Base-by-base conservation (phyloP, 2,797 vertebrate species). In the Alca torda region DNA sequence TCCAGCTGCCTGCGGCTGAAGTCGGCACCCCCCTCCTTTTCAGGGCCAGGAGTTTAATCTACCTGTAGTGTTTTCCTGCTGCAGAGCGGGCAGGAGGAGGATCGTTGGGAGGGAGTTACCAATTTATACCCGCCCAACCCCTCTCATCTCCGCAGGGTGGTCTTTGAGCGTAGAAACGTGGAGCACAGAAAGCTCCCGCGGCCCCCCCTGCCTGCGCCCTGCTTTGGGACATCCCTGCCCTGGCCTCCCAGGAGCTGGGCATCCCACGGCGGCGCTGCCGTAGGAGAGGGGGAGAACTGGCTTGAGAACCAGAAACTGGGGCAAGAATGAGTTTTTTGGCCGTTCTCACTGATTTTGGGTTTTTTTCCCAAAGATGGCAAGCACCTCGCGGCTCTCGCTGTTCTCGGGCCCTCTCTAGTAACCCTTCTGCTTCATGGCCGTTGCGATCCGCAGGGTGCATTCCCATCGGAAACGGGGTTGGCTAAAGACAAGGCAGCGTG, bases 361-460 rank as follows among this genome's bases (percentile, higher is more conserved):
- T 51, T 75, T 35, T 50, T 28, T 4, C 31, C 39, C 0, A 12
- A 23, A 26, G 61, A 4, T 7, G 30, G 33, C 19, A 12, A 67
- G 82, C 43, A 2, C 39, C 9, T 35, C 2, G 0, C 1, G 11
- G 53, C 56, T 59, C 24, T 56, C 6, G 2, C 68, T 12, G 30
- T 24, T 30, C 20, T 54, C 15, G 0, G 41, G 6, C 24, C 11
- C 0, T 10, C 28, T 11, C 43, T 8, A 14, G 7, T 2, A 2
- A 1, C 12, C 0, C 48, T 26, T 50, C 13, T 46, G 19, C 48
- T 19, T 11, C 8, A 0, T 0, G 11, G 14, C 19, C 10, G 0
- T 2, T 3, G 80, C 69, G 26, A 7, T 9, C 26, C 7, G 2
- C 60, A 9, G 39, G 21, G 0, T 0, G 0, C 3, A 0, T 31